Percentiles rank a stretch among this genome's conserved stretches.
Conservation (phyloP, 2,113 vertebrate species). For the Prionailurus viverrinus region DNA sequence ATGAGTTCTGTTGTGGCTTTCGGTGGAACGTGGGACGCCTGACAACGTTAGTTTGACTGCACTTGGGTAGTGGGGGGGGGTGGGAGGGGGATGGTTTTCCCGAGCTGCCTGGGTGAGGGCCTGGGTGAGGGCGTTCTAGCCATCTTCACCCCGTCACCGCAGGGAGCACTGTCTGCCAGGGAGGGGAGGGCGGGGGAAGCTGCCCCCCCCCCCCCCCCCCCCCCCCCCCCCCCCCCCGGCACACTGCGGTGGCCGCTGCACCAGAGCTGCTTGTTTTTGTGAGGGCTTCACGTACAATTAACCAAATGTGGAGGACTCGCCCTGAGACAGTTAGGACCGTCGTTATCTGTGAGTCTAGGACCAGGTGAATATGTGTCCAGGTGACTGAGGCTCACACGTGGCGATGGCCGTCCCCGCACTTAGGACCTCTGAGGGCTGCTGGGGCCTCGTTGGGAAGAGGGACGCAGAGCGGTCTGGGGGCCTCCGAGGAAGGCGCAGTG, state of each 20-base stretch:
- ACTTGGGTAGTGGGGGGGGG: background rate
- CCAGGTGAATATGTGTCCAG: background rate
- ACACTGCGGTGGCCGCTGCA: too few relatives aligned
- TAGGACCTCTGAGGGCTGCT: fast-evolving
- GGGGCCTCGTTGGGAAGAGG: background rate
- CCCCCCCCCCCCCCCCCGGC: too few relatives aligned
- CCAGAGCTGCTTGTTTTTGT: background rate
- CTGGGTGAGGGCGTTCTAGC: too few relatives aligned
- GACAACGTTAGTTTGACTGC: background rate
- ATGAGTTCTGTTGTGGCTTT: conserved; percentile 5
- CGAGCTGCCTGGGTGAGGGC: background rate
- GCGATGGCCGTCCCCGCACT: background rate
- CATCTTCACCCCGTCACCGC: too few relatives aligned
- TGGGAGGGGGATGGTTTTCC: background rate
- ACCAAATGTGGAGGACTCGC: background rate
- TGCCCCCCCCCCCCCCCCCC: too few relatives aligned
- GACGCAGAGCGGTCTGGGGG: background rate
- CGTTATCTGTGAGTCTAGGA: background rate
- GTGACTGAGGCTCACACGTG: background rate
- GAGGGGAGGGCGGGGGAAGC: too few relatives aligned
- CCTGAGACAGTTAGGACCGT: background rate
- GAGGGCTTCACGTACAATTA: background rate
- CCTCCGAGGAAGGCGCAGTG: background rate
- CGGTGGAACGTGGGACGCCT: background rate
- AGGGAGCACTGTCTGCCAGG: too few relatives aligned